Conservation (phyloP, 2,113 vertebrate species). For the Asarcornis scutulata region DNA sequence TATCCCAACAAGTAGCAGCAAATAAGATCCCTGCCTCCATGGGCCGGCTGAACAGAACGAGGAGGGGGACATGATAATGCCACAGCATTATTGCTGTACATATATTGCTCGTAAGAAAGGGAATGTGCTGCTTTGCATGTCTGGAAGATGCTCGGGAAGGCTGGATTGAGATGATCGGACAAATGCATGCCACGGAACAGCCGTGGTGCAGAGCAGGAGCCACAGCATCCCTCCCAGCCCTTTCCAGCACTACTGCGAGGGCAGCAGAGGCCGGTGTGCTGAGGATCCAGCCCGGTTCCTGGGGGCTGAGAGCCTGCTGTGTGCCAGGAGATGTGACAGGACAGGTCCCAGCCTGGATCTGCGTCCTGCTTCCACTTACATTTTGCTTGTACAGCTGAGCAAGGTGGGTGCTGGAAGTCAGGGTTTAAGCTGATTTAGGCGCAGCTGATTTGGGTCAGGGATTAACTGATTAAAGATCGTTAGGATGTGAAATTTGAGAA, state of each 20-base stretch:
- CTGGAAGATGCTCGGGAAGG: background rate
- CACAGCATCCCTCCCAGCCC: background rate
- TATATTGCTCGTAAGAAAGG: fast-evolving
- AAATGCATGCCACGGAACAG: fast-evolving
- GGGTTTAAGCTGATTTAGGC: background rate
- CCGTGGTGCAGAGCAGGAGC: background rate
- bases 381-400: background rate
- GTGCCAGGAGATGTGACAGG: background rate
- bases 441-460: background rate
- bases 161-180: background rate
- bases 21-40: background rate
- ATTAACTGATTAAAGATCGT: constrained; percentile 14
- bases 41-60: fast-evolving
- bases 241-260: background rate
- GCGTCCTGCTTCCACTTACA: background rate
- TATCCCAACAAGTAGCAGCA: background rate
- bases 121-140: fast-evolving
- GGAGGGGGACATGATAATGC: background rate
- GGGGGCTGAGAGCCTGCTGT: fast-evolving
- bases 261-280: background rate
- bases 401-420: background rate
- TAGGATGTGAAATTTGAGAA: background rate
- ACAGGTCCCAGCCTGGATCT: fast-evolving
- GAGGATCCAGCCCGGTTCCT: background rate
- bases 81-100: background rate